Conservation (phyloP, 2,888 invertebrate species). For the Punctoribates punctum region DNA sequence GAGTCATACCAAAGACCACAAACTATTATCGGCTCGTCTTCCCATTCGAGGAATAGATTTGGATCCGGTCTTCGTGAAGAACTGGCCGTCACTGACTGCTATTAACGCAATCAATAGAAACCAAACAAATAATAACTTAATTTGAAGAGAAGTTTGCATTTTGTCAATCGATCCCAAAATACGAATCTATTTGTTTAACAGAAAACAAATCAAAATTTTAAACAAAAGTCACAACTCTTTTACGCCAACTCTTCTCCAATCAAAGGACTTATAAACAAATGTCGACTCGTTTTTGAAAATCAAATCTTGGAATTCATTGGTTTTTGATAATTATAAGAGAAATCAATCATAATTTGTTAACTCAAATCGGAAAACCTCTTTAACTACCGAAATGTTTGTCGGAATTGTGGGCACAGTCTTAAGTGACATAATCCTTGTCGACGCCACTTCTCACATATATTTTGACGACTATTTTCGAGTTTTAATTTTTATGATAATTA, state of each 20-base stretch:
- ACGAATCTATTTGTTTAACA: not conserved
- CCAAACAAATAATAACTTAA: conserved; percentile 14
- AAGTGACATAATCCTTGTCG: conserved; percentile 10
- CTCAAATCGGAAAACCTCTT: not conserved
- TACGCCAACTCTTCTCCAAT: not conserved
- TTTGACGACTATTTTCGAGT: not conserved
- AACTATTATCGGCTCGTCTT: conserved; percentile 41
- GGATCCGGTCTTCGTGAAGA: conserved; percentile 44
- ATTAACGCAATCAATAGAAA: not conserved
- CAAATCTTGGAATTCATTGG: not conserved
- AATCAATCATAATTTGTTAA: not conserved
- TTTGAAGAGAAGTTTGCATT: conserved; percentile 8
- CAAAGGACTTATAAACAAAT: not conserved
- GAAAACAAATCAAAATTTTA: not conserved
- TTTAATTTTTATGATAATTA: conserved; percentile 12
- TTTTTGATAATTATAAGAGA: not conserved
- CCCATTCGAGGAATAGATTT: conserved; percentile 46
- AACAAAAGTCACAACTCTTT: not conserved
- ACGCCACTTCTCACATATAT: not conserved
- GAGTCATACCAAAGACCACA: conserved; percentile 15
- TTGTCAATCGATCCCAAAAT: not conserved
- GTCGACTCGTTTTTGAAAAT: too few species aligned
- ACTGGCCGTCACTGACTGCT: conserved; percentile 38
- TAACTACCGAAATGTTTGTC: not conserved
- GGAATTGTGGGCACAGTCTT: not conserved